A percentile compares a stretch with the other conserved stretches of the same genome.
phyloP scores from a whole-genome alignment of 2,797 vertebrate species.

The Neomorphus geoffroyi region DNA sequence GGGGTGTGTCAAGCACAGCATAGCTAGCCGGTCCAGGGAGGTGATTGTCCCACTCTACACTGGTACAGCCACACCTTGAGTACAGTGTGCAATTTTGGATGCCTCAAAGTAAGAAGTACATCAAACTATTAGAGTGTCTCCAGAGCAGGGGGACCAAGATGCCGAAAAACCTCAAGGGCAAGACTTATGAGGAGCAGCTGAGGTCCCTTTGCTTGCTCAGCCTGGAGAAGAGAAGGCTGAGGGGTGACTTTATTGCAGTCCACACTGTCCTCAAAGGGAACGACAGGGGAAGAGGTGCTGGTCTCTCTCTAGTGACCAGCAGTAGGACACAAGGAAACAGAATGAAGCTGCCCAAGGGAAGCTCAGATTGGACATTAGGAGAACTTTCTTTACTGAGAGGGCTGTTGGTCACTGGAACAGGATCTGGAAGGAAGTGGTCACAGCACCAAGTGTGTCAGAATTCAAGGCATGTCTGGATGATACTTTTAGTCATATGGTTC shows the following conservation, averaged over 20 bases:
- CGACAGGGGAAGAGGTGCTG: rapidly evolving
- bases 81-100: not conserved
- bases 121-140: not conserved
- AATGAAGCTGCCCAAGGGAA: not conserved
- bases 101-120: not conserved
- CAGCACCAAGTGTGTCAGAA: not conserved
- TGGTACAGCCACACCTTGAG: rapidly evolving
- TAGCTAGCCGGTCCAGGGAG: rapidly evolving
- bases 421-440: not conserved
- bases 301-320: not conserved
- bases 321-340: not conserved
- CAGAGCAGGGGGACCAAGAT: not conserved
- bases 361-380: not conserved
- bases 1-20: not conserved
- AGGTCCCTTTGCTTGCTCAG: not conserved
- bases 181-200: rapidly evolving
- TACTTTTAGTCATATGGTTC: not conserved
- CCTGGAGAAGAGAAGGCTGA: not conserved
- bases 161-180: not conserved
- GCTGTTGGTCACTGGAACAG: not conserved
- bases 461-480: not conserved
- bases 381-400: not conserved
- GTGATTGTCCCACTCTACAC: not conserved
- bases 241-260: not conserved
- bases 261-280: not conserved